phyloP scores from a whole-genome alignment of 2,797 vertebrate genomes.

The Enteromius fasciolatus region DNA sequence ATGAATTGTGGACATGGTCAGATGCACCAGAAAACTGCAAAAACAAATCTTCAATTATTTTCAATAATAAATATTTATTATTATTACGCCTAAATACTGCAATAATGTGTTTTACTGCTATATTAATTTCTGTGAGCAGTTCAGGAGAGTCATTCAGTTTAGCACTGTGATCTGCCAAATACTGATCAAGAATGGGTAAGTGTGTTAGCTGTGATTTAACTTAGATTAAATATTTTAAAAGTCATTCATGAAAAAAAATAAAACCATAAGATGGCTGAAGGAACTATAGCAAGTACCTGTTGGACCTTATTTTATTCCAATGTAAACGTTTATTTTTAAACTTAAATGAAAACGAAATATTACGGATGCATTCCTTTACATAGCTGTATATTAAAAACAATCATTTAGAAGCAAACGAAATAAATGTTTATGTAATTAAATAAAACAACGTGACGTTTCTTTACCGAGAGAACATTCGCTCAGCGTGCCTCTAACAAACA shows the following conservation, averaged over 20 bases:
- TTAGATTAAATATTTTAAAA: not conserved
- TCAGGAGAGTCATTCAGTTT: not conserved
- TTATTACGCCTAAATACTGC: not conserved
- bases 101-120: not conserved
- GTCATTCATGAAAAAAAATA: not conserved
- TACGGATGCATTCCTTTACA: not conserved
- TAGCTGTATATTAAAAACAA: not conserved
- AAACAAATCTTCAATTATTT: not conserved
- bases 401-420: not conserved
- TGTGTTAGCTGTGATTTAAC: not conserved
- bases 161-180: not conserved
- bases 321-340: not conserved
- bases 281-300: not conserved
- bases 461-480: not conserved
- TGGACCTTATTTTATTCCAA: not conserved
- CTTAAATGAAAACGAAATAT: not conserved
- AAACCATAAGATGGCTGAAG: not conserved
- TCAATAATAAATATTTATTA: not conserved
- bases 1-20: not conserved
- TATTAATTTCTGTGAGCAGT: not conserved
- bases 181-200: not conserved
- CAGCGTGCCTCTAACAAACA: conserved; percentile 19
- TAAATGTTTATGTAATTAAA: conserved; percentile 6
- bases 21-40: not conserved
- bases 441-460: conserved; percentile 3